Percentiles rank a stretch among this genome's conserved stretches.
Conservation (phyloP, 2,797 vertebrate genomes). For the Cichlasoma orientale region DNA sequence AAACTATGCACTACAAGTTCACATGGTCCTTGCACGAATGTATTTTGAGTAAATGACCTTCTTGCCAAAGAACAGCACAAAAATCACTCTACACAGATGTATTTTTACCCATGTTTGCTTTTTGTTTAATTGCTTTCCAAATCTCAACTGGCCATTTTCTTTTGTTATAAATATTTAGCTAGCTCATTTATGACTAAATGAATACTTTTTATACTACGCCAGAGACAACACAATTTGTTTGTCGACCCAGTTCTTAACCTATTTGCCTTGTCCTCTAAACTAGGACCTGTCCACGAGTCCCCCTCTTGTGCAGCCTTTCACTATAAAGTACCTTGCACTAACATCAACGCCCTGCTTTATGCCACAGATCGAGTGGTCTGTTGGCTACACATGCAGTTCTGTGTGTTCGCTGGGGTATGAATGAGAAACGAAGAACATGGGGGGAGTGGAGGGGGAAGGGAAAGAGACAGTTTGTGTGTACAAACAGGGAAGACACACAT, state of each 20-base stretch:
- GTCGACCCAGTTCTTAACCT: neutral
- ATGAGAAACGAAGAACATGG: conserved; percentile 27
- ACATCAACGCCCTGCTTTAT: conserved; percentile 22
- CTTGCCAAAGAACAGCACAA: neutral
- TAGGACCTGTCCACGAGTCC: neutral
- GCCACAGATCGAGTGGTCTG: neutral
- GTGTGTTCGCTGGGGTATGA: conserved; percentile 4
- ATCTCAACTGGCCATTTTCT: neutral
- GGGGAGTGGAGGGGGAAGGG: neutral
- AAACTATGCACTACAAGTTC: neutral
- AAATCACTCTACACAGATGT: neutral
- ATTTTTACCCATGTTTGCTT: neutral
- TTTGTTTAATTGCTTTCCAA: neutral
- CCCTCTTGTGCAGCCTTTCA: neutral
- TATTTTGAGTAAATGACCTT: neutral
- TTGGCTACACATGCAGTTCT: conserved; percentile 16
- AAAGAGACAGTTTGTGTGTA: neutral
- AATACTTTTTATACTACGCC: neutral
- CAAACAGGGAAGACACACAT: conserved; percentile 2
- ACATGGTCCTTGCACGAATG: neutral
- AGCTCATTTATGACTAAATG: neutral
- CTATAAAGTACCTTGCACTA: neutral
- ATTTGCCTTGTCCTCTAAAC: too few species aligned
- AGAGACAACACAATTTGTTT: too few species aligned
- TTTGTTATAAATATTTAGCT: neutral